A percentile compares a stretch with the other conserved stretches of the same genome.
Evolutionary conservation across 2,888 invertebrate genomes (phyloP).

Genomic region (Drosophila anomalata): DNA sequence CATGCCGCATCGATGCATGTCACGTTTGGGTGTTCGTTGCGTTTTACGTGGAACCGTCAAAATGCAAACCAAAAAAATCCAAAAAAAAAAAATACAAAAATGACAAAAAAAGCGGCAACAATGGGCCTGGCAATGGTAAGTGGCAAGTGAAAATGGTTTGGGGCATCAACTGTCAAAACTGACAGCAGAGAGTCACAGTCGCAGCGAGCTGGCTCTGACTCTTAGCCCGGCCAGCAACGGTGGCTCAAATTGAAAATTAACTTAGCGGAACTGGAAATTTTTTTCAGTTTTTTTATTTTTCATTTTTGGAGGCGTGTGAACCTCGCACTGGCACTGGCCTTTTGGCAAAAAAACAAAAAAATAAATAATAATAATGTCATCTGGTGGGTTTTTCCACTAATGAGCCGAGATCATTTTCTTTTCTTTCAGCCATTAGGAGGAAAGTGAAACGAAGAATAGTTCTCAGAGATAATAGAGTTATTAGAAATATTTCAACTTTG

Average conservation of each 20-base stretch:
- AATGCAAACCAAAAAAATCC: conserved; percentile 62
- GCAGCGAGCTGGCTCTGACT: conserved; percentile 13
- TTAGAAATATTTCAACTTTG: conserved; percentile 7
- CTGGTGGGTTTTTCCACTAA: conserved; percentile 47
- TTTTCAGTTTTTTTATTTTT: not conserved
- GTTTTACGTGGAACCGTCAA: conserved; percentile 80
- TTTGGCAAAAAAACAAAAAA: conserved; percentile 20
- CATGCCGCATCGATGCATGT: conserved; percentile 78
- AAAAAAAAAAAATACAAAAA: not conserved
- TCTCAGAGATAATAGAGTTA: conserved; percentile 27
- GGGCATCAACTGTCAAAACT: conserved; percentile 80
- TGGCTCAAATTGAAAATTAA: conserved; percentile 80
- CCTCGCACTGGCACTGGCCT: conserved; percentile 1
- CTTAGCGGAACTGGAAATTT: conserved; percentile 74
- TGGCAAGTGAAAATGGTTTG: conserved; percentile 78
- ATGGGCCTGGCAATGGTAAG: conserved; percentile 67
- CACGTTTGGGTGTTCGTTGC: conserved; percentile 63
- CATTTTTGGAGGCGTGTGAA: conserved; percentile 57
- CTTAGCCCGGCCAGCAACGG: conserved; percentile 41
- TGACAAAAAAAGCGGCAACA: conserved; percentile 36
- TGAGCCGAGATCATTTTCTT: conserved; percentile 72
- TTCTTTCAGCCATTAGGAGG: conserved; percentile 70
- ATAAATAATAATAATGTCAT: conserved; percentile 56
- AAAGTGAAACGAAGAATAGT: conserved; percentile 44
- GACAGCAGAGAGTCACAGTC: conserved; percentile 68